phyloP scores from a whole-genome alignment of 2,113 vertebrate genomes.

The Hylia prasina region DNA sequence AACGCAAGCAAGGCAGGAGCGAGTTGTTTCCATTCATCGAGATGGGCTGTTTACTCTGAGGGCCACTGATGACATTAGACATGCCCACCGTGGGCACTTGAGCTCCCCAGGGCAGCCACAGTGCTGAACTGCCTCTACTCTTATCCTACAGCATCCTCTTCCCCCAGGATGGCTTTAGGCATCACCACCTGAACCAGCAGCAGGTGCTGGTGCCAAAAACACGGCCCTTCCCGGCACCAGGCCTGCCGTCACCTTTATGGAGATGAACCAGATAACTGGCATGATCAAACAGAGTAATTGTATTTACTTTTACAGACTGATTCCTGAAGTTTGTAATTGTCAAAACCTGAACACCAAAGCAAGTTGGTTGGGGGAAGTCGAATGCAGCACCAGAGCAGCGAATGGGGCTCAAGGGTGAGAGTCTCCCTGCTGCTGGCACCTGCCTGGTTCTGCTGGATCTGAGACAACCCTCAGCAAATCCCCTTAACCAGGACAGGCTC shows the following conservation, averaged over 20 bases:
- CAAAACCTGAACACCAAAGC: background rate
- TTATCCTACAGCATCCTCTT: background rate
- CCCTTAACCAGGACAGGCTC: background rate
- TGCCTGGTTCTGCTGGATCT: background rate
- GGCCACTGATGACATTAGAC: background rate
- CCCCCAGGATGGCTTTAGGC: background rate
- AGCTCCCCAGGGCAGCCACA: background rate
- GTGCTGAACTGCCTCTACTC: background rate
- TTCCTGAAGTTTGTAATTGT: background rate
- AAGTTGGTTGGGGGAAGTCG: background rate
- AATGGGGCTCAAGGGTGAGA: background rate
- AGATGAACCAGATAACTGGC: background rate
- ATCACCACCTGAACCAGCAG: background rate
- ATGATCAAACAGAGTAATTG: background rate
- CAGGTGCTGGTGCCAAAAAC: background rate
- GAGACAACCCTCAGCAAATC: background rate
- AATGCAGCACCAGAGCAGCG: accelerated
- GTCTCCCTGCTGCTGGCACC: background rate
- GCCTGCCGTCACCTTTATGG: background rate
- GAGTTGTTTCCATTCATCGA: background rate
- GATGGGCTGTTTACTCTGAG: background rate
- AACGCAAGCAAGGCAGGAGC: background rate
- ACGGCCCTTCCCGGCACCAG: background rate
- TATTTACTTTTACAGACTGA: background rate
- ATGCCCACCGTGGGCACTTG: background rate